Base-by-base conservation (phyloP, 2,797 vertebrate species). In the Rachycentron canadum region DNA sequence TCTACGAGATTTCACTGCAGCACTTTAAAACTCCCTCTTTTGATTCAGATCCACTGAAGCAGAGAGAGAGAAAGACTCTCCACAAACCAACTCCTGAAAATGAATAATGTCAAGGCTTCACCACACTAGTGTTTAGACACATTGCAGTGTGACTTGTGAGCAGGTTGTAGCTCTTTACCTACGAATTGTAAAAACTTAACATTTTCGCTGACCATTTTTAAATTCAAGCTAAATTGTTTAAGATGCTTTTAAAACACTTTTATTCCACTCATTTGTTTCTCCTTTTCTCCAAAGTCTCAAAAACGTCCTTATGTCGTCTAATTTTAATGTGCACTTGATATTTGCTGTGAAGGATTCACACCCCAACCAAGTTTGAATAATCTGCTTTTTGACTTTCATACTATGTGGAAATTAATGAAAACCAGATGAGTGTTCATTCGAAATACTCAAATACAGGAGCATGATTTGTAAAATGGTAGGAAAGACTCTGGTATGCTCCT, bases 1-100 rank as follows among this genome's bases (percentile, higher is more conserved):
- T 21, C 16, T 77, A 65, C 65, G 49, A 47, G 50, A 68, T 62
- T 67, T 74, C 19, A 45, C 16, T 8, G 26, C 47, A 50, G 34
- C 13, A 7, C 14, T 67, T 60, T 62, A 14, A 50, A 81, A 70
- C 60, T 47, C 45, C 17, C 17, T 17, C 7, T 36, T 68, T 65
- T 43, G 56, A 14, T 68, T 74, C 17, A 26, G 3, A 40, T 68
- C n/a, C 32, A n/a, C n/a, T 14, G 21, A n/a, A 53, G 17, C 13
- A 49, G 19, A 58, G 38, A 36, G 21, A 66, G 0, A 17, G 5
- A 21, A 50, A 50, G 3, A 14, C 23, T 38, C 21, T 9, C 49
- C 13, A 49, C 34, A 58, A 45, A 50, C 2, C 32, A 55, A n/a
- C 10, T 50, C 32, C 30, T 30, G 53, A 56, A 17, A 28, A 55